Conservation (phyloP, 2,888 invertebrate genomes). For the Drosophila testacea region DNA sequence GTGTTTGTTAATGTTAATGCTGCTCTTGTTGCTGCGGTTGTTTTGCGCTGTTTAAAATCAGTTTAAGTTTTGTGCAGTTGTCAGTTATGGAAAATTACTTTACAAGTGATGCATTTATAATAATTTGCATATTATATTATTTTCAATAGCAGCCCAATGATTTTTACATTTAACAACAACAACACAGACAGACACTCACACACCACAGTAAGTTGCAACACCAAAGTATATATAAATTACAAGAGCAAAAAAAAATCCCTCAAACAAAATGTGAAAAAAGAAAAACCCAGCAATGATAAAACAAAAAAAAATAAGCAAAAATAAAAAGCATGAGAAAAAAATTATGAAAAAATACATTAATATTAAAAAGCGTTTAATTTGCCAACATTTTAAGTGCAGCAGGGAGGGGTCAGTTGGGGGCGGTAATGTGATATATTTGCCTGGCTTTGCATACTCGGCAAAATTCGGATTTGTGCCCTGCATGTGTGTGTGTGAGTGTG, state of each 20-base stretch:
- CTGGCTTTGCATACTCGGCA: slow-evolving; percentile 50
- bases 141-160: slow-evolving; percentile 69
- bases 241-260: slow-evolving; percentile 55
- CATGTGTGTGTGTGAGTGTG: slow-evolving; percentile 22
- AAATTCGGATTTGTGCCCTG: slow-evolving; percentile 26
- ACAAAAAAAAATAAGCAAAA: slow-evolving; percentile 64
- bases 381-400: slow-evolving; percentile 58
- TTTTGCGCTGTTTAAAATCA: slow-evolving; percentile 68
- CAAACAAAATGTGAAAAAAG: slow-evolving; percentile 65
- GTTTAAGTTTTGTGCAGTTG: slow-evolving; percentile 69
- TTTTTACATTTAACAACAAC: slow-evolving; percentile 52
- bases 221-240: slow-evolving; percentile 46
- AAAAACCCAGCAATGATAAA: slow-evolving; percentile 54
- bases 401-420: slow-evolving; percentile 6
- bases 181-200: slow-evolving; percentile 27
- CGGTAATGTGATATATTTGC: slow-evolving; percentile 58
- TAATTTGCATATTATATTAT: slow-evolving; percentile 79
- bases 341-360: slow-evolving; percentile 72
- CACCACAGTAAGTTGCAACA: slow-evolving; percentile 31
- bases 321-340: slow-evolving; percentile 60
- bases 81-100: slow-evolving; percentile 72
- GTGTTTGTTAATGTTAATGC: slow-evolving; percentile 62
- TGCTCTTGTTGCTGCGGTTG: slow-evolving; percentile 53
- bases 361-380: slow-evolving; percentile 79
- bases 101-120: slow-evolving; percentile 75